Base-by-base conservation (phyloP, 2,888 invertebrate genomes). In the Eupithecia inturbata region DNA sequence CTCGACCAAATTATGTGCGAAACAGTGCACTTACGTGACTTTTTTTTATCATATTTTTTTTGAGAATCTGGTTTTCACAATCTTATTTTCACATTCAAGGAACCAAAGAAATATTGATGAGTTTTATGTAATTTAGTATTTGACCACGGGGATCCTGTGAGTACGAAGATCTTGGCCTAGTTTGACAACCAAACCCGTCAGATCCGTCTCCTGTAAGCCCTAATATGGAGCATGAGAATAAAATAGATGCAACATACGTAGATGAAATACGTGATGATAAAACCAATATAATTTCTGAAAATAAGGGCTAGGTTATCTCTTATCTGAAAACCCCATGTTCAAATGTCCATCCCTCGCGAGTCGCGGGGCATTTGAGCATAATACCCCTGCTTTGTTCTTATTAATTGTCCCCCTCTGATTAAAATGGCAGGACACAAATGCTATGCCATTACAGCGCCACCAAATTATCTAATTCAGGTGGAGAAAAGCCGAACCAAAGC, bases 361-460 rank as follows among this genome's bases (percentile, higher is more conserved):
- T 72, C 74, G 60, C 45, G 77, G 77, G 78, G 76, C 76, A 73
- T 74, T 81, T 75, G 76, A 80, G 77, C 78, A 78, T 80, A 76
- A 78, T 80, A 76, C 76, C 77, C 80, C 78, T 76, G 71, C 26
- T 73, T 77, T 77, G 74, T 77, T 72, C 80, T 66, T 80, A 84
- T 82, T 82, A 84, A 84, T 84, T 83, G 78, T 77, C 78, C 70
- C 70, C 81, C 82, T 82, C 82, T 87, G 87, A 88, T 88, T 89
- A 89, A 89, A 91, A 91, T 89, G 90, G 85, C 91, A 88, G 84
- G 84, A 84, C 84, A 84, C 82, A 89, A 88, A 89, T 88, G 87
- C 86, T 87, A 75, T 80, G 86, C 85, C 86, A 85, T 87, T 86
- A 83, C 79, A 85, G 83, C 82, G 33, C 36, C n/a, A 64, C 63